Conservation (phyloP, 2,888 invertebrate genomes). For the Troglohyphantes excavatus region DNA sequence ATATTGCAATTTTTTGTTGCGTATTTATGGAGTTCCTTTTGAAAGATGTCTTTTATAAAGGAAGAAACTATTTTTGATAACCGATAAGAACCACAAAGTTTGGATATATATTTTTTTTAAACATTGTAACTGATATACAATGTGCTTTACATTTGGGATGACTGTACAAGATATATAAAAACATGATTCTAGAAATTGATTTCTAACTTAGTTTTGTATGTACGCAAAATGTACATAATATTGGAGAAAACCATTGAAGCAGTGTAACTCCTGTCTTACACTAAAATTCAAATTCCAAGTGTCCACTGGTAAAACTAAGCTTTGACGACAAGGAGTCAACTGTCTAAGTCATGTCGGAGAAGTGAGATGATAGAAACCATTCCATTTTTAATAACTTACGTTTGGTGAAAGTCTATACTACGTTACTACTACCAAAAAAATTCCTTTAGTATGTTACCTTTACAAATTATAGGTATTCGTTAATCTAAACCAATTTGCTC, state of each 20-base stretch:
- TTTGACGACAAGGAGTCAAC: constrained; percentile 16
- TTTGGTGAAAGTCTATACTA: constrained; percentile 16
- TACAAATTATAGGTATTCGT: neutral
- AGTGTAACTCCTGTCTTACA: too few relatives aligned
- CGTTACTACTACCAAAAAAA: neutral
- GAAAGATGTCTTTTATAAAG: neutral
- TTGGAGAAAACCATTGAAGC: too few relatives aligned
- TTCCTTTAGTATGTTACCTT: neutral
- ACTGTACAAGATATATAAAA: neutral
- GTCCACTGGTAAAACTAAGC: neutral
- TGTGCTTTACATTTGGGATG: neutral
- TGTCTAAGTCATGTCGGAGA: constrained; percentile 54
- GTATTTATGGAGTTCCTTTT: constrained; percentile 27
- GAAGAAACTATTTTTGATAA: neutral
- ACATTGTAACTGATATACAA: neutral
- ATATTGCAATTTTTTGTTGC: neutral
- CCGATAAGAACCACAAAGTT: neutral
- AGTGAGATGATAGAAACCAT: constrained; percentile 11
- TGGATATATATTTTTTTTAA: neutral
- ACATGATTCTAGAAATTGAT: too few relatives aligned
- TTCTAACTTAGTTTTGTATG: too few relatives aligned
- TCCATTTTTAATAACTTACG: constrained; percentile 7
- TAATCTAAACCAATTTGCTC: constrained; percentile 20
- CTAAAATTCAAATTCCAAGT: too few relatives aligned
- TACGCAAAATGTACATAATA: too few relatives aligned